phyloP scores from a whole-genome alignment of 2,888 invertebrate genomes.

The Andrena dorsata region DNA sequence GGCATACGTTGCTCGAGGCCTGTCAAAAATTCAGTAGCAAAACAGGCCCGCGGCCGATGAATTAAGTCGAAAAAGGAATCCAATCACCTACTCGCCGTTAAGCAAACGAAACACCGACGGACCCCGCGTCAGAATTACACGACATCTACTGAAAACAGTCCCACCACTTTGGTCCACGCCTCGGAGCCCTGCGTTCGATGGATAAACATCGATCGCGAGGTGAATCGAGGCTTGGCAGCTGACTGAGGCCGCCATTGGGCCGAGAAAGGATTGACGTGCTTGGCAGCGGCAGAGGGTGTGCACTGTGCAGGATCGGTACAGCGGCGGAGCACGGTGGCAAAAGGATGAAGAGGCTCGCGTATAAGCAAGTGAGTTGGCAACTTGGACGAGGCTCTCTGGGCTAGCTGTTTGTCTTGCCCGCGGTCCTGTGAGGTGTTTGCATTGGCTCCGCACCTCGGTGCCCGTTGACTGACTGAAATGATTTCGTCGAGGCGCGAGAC shows the following conservation, averaged over 20 bases:
- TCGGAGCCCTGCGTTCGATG: slow-evolving; percentile 6
- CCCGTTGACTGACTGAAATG: slow-evolving; percentile 68
- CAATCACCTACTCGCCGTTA: slow-evolving; percentile 18
- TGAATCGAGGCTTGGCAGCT: slow-evolving; percentile 12
- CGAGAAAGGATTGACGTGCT: slow-evolving; percentile 26
- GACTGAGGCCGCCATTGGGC: slow-evolving; percentile 18
- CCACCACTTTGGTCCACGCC: slow-evolving; percentile 1
- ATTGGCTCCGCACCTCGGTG: slow-evolving; percentile 63
- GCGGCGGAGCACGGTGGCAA: slow-evolving; percentile 8
- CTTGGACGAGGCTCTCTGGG: slow-evolving; percentile 52
- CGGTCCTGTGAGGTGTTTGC: slow-evolving; percentile 66
- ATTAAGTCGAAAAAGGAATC: not conserved
- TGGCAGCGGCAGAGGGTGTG: not conserved
- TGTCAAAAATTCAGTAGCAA: not conserved
- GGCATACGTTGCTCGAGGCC: not conserved
- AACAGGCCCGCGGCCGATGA: not conserved
- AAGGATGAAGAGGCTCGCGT: slow-evolving; percentile 53
- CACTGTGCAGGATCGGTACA: not conserved
- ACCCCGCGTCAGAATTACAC: slow-evolving; percentile 15
- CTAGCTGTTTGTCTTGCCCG: slow-evolving; percentile 70
- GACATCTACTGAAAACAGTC: slow-evolving; percentile 29
- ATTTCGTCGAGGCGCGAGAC: slow-evolving; percentile 67
- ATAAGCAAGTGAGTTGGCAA: slow-evolving; percentile 69
- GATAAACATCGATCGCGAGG: slow-evolving; percentile 49
- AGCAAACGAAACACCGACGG: slow-evolving; percentile 34